A percentile compares a stretch with the other conserved stretches of the same genome.
Evolutionary conservation across 2,797 vertebrate genomes (phyloP).

Genomic region (Paramormyrops hopkinsi): DNA sequence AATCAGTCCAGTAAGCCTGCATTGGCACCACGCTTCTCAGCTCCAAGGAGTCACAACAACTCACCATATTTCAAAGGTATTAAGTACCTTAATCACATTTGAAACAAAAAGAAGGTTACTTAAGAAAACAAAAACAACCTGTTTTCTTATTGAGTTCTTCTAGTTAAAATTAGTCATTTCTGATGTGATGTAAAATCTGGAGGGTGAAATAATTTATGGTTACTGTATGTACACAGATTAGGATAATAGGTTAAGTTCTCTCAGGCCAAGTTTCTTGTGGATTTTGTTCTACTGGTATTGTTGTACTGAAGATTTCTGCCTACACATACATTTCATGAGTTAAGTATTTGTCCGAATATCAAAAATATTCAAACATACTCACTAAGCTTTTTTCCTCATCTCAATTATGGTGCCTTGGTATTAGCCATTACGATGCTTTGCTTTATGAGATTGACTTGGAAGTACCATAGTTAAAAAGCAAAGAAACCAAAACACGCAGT

Average conservation of each 20-base stretch:
- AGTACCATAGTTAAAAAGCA: background rate
- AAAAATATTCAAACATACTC: background rate
- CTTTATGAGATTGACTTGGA: background rate
- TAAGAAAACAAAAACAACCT: background rate
- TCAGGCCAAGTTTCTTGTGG: background rate
- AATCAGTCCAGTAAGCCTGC: background rate
- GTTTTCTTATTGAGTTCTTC: background rate
- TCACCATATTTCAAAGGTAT: background rate
- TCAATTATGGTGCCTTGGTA: background rate
- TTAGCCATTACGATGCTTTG: background rate
- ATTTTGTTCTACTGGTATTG: background rate
- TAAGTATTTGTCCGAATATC: background rate
- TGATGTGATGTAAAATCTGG: constrained; percentile 9
- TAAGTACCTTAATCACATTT: background rate
- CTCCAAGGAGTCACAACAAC: background rate
- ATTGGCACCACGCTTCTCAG: constrained; percentile 15
- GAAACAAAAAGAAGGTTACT: background rate
- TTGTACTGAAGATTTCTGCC: background rate
- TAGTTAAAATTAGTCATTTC: background rate
- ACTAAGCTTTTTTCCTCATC: background rate
- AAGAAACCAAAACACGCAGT: background rate
- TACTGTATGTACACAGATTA: background rate
- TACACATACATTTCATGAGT: background rate
- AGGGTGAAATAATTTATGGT: background rate
- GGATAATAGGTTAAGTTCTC: background rate